Evolutionary conservation across 2,113 vertebrate genomes (phyloP), one percentile per base, ranked within the genome.

Genomic region (Nycticorax nycticorax): DNA sequence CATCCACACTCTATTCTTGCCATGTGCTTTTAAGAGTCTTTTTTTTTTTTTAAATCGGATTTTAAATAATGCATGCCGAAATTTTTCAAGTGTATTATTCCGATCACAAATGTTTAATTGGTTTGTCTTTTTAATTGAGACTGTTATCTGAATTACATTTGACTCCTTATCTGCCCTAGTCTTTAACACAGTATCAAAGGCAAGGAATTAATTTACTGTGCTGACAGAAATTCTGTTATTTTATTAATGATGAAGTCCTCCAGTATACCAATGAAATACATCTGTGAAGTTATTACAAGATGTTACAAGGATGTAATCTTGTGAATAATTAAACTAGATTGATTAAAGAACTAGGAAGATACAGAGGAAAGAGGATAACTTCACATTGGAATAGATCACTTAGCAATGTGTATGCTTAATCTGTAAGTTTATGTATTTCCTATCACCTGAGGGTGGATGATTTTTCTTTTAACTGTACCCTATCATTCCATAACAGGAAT

Each of bases 21-120:
- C 27, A 27, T 33, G 21, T 67, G 30, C 28, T 69, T 78, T 68
- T 52, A 37, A 67, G 62, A 37, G 8, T 68, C n/a, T 86, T 4
- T 1, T n/a, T n/a, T n/a, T n/a, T 21, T 19, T 30, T 28, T 28
- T 9, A 9, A 45, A 66, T 6, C 1, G 0, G 1, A 7, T 41
- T 90, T 82, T 27, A 41, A 81, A 41, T 83, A 71, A 62, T 48
- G 6, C 7, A 27, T 66, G 23, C 37, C 82, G 64, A 24, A 74
- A 39, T 59, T 85, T 93, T 88, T 89, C 52, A 79, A 83, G 32
- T 67, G 24, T 32, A 8, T 71, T 8, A 59, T 85, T 92, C 26
- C 68, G 47, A 93, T 71, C 37, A 67, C 14, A 62, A 37, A 56
- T 53, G 26, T 88, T 85, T 92, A 68, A 89, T 88, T 80, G 22